phyloP scores from a whole-genome alignment of 2,888 invertebrate species.

The Heteromurus nitidus region DNA sequence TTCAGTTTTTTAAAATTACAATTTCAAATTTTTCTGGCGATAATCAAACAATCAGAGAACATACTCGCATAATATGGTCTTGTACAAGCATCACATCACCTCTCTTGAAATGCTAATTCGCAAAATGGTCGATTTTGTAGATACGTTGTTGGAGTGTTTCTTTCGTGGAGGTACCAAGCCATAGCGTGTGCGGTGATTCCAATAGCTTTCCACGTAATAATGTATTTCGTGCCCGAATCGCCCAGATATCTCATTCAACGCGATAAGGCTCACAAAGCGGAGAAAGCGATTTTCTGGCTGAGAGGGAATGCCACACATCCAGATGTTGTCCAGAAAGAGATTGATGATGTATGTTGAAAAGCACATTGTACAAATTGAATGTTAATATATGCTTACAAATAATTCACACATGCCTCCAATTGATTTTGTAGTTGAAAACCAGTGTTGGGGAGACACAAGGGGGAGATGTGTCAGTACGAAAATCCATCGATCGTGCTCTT shows the following conservation, averaged over 20 bases:
- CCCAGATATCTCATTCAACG: slow-evolving; percentile 66
- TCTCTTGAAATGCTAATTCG: no score
- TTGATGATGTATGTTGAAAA: slow-evolving; percentile 35
- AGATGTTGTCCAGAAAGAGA: slow-evolving; percentile 59
- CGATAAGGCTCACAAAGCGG: slow-evolving; percentile 64
- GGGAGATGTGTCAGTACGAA: slow-evolving; percentile 54
- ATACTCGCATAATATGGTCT: no score
- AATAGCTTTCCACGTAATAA: slow-evolving; percentile 63
- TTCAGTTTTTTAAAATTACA: no score
- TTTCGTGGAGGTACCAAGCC: slow-evolving; percentile 67
- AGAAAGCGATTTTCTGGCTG: slow-evolving; percentile 70
- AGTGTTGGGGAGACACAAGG: slow-evolving; percentile 64
- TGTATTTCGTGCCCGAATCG: slow-evolving; percentile 67
- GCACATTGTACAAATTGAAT: not conserved
- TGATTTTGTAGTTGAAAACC: slow-evolving; percentile 59
- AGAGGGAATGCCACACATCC: slow-evolving; percentile 62
- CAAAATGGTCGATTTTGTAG: slow-evolving; percentile 70
- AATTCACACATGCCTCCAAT: no score
- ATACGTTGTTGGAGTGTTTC: slow-evolving; percentile 70
- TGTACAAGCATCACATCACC: no score
- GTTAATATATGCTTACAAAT: not conserved
- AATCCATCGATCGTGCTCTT: slow-evolving; percentile 44
- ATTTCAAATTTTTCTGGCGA: not conserved
- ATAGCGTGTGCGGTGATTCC: slow-evolving; percentile 66
- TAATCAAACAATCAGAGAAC: not conserved